Evolutionary conservation across 23 tunicate species (phyloP).

Genomic region (Phallusia fumigata): DNA sequence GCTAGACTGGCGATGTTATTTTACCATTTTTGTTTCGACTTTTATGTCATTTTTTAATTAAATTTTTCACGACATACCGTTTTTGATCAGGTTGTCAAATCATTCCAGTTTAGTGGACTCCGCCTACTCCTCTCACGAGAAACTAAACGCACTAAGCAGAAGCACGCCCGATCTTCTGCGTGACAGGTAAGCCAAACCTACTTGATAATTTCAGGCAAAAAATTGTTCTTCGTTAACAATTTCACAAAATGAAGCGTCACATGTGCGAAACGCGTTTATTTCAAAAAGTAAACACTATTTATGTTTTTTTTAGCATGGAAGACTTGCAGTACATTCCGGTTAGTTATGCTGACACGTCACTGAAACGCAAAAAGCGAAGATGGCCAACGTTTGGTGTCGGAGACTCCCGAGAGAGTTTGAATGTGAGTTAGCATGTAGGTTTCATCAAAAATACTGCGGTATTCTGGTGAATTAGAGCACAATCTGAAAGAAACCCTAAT

Average conservation of each 20-base stretch:
- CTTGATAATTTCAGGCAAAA: too few relatives aligned
- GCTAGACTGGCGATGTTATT: too few relatives aligned
- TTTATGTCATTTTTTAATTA: too few relatives aligned
- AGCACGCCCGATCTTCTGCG: neutral
- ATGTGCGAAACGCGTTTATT: too few relatives aligned
- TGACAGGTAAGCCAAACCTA: conserved; percentile 10
- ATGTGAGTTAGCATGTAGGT: neutral
- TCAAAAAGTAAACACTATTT: too few relatives aligned
- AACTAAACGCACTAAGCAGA: neutral
- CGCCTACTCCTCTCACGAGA: neutral
- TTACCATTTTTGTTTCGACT: too few relatives aligned
- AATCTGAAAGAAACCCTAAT: too few relatives aligned
- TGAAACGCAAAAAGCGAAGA: neutral
- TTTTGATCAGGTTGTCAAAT: neutral
- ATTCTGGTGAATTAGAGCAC: too few relatives aligned
- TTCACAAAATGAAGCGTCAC: too few relatives aligned
- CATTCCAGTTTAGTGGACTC: neutral
- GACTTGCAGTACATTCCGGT: conserved; percentile 1
- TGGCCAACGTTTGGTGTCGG: neutral
- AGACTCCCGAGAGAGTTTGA: neutral
- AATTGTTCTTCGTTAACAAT: too few relatives aligned
- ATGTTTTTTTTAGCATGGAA: neutral
- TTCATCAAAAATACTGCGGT: too few relatives aligned
- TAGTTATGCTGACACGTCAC: neutral
- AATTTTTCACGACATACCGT: too few relatives aligned